Base-by-base conservation (phyloP, 2,113 vertebrate genomes). In the Callipepla californica region DNA sequence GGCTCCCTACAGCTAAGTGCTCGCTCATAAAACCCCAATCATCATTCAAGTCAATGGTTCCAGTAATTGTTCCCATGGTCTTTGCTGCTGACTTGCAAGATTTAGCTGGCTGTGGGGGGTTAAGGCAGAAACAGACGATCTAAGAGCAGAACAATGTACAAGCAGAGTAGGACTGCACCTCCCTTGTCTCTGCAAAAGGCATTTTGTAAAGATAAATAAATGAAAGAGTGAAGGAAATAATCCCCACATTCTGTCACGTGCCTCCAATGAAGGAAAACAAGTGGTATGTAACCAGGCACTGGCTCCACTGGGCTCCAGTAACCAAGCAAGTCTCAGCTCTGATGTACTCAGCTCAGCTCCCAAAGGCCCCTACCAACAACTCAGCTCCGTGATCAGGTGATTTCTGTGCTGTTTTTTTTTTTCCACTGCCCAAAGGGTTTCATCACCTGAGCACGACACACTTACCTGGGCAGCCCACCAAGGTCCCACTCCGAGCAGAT, bases 401-500 rank as follows among this genome's bases (percentile, higher is more conserved):
- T 40, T 13, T 40, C 40, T 40, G 40, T 40, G 40, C 11, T 36
- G 40, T 40, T 40, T 40, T 12, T 40, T 40, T 40, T 40, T 40
- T 40, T 40, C 40, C 4, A 13, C 40, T 40, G 40, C 40, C 40
- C 40, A 40, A 40, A 40, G 40, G 40, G 11, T 40, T 40, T 40
- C 40, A 40, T 11, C 40, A 13, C 40, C 40, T 40, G 40, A 40
- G 40, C 40, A 40, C 40, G 11, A 40, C 40, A 40, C 40, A 40
- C 96, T 97, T 85, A 99, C 99, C 99, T 99, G 89, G 99, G 99
- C 68, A 99, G 93, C 4, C 99, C 99, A 6, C 99, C 98, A 0
- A 99, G 98, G 91, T 99, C 99, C 96, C 98, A 98, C 26, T 99
- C 99, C 0, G 98, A 97, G 93, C 98, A 99, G 96, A 99, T 98